Conservation (phyloP, 2,113 vertebrate species). For the Turnix velox region DNA sequence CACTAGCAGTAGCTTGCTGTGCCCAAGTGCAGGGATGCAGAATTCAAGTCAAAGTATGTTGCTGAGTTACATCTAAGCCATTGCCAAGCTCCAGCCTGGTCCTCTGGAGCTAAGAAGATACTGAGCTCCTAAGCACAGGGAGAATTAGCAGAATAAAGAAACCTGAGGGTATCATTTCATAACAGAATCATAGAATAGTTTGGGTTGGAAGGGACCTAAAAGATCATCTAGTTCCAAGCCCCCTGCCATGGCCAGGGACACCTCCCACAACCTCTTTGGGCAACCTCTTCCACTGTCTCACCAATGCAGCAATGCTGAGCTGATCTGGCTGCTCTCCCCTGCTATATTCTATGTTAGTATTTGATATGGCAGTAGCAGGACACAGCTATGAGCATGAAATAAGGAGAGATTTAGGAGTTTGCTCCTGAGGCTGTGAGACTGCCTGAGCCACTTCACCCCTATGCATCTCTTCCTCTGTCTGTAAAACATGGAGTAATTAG, state of each 20-base stretch:
- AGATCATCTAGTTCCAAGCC: no score
- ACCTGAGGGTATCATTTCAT: background rate
- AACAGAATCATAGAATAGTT: no score
- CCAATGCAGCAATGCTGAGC: background rate
- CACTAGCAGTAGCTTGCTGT: background rate
- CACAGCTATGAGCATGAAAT: background rate
- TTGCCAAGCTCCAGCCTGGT: background rate
- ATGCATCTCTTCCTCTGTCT: background rate
- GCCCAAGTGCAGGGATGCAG: background rate
- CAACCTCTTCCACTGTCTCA: no score
- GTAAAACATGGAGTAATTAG: background rate
- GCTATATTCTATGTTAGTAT: background rate
- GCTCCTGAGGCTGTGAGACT: background rate
- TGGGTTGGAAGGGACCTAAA: no score
- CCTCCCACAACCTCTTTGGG: no score
- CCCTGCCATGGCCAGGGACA: no score
- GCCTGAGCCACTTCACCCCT: background rate
- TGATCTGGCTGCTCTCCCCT: background rate
- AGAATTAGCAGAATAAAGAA: background rate
- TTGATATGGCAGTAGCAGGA: background rate
- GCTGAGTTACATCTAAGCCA: background rate
- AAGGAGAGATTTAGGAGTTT: background rate
- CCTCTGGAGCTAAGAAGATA: background rate
- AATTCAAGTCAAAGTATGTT: background rate
- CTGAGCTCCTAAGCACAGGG: background rate